These are phyloP conservation scores for Arctocebus calabarensis DNA, from an alignment of 2,797 vertebrate genomes.

Conservation along the genomic window DNA sequence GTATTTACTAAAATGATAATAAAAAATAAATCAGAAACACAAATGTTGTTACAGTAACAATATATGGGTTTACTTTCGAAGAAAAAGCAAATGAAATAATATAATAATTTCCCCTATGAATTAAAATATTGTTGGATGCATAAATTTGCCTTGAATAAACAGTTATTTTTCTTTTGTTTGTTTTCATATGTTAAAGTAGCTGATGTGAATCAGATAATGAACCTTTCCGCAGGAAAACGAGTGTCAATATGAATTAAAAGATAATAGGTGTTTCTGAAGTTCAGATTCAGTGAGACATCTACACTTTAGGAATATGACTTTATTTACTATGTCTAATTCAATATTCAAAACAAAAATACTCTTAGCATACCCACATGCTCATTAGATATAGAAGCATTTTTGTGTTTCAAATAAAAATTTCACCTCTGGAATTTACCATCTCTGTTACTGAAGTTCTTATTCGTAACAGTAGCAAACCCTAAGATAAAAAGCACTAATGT, in stretches of 20 bases:
- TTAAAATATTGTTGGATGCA: slow-evolving; percentile 69
- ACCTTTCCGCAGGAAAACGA: neutral
- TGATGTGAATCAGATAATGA: slow-evolving; percentile 26
- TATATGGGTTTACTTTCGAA: slow-evolving; percentile 69
- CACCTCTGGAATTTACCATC: neutral
- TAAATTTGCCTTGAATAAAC: slow-evolving; percentile 71
- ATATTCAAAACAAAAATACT: neutral
- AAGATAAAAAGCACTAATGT: neutral
- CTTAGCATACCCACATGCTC: neutral
- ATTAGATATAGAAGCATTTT: neutral
- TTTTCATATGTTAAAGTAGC: slow-evolving; percentile 63
- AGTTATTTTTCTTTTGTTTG: slow-evolving; percentile 54
- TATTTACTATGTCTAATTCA: neutral
- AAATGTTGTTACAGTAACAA: slow-evolving; percentile 70
- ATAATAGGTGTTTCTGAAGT: neutral
- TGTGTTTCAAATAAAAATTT: neutral
- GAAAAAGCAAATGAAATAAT: slow-evolving; percentile 63
- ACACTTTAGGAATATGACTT: neutral
- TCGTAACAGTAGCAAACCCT: neutral
- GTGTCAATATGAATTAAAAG: neutral
- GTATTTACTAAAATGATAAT: slow-evolving; percentile 79
- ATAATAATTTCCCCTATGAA: slow-evolving; percentile 59
- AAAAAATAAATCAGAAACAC: slow-evolving; percentile 83
- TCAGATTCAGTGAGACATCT: neutral
- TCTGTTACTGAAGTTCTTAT: neutral